Base-by-base conservation (phyloP, 2,113 vertebrate genomes). In the Romanogobio albipinnatus region DNA sequence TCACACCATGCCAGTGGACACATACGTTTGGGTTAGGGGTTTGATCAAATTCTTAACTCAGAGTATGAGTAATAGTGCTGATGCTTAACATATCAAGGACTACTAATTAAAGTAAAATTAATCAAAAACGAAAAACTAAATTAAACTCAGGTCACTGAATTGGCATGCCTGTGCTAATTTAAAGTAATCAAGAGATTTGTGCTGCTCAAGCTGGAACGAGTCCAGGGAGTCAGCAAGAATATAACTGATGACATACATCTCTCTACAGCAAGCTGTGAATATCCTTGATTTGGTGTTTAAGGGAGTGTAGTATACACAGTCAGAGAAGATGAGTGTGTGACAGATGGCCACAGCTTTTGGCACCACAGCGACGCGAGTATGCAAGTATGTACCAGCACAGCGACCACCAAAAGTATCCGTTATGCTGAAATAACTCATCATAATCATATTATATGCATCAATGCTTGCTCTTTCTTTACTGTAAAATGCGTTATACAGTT, bases 331-430 rank as follows among this genome's bases (percentile, higher is more conserved):
- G 68, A 84, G 84, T 75, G 81, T 29, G 75, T 86, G 81, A 88
- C 84, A 88, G 84, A 83, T 88, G 84, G 84, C 76, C 70, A 76
- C 59, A 49, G 84, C 47, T 81, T 81, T 86, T 88, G 84, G 87
- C 77, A 24, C 73, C 53, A 80, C 58, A 68, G 51, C 33, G 58
- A 79, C 51, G 75, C 13, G 47, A 82, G 77, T 66, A 45, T 86
- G 33, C 33, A 58, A 84, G 87, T 84, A 85, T 79, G 79, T 84
- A 89, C 89, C 84, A 88, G 73, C 81, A 88, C 90, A 88, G 89
- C 89, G 83, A 88, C 81, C n/a, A 62, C 71, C 71, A 66, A 85
- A 78, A 80, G 78, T 56, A 89, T 89, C 86, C 81, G 81, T 84
- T 82, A 68, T 83, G 73, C 85, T 85, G 86, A 89, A 87, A 85